Base-by-base conservation (phyloP, 1,140 invertebrate species). In the Danaus plexippus region DNA sequence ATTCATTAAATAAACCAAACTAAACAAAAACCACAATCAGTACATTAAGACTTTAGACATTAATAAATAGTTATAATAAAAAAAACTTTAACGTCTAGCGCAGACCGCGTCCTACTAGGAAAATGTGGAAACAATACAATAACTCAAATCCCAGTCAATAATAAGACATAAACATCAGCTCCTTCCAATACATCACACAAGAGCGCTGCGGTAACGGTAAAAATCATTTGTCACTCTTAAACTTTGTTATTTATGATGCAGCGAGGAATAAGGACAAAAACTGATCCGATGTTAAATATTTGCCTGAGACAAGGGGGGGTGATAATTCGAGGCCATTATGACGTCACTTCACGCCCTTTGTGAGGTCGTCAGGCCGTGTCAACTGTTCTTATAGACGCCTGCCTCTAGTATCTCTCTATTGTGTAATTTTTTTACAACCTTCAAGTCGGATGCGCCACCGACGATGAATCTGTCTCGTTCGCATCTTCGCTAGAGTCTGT, bases 291-390 rank as follows among this genome's bases (percentile, higher is more conserved):
- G 77, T 82, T 87, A 87, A 87, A 87, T 87, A 87, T 87, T 87
- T 87, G 81, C 74, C 77, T 84, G 80, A 87, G 84, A 87, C 84
- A 84, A 86, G 84, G 84, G 81, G 80, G 81, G 67, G 79, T 75
- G 84, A 87, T 87, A 87, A 87, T 87, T 87, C 84, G 84, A 84
- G 77, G 79, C 76, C 84, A 87, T 87, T 87, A 87, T 87, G 84
- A 85, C 84, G 84, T 87, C 84, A 87, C 72, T 85, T 87, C 76
- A 82, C 84, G 81, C 80, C 81, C 70, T 85, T 87, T 87, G 80
- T 87, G 75, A 71, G 78, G 69, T 76, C 84, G 80, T 87, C 84
- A 83, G 77, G 70, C 66, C 80, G 75, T 86, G 83, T 86, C 83
- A 86, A 85, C 81, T 85, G 83, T 81, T 83, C 64, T 76, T 81